Percentiles rank a stretch among this genome's conserved stretches.
These are phyloP conservation scores for Pammene fasciana DNA, from an alignment of 2,888 invertebrate species.

Conservation along the genomic window DNA sequence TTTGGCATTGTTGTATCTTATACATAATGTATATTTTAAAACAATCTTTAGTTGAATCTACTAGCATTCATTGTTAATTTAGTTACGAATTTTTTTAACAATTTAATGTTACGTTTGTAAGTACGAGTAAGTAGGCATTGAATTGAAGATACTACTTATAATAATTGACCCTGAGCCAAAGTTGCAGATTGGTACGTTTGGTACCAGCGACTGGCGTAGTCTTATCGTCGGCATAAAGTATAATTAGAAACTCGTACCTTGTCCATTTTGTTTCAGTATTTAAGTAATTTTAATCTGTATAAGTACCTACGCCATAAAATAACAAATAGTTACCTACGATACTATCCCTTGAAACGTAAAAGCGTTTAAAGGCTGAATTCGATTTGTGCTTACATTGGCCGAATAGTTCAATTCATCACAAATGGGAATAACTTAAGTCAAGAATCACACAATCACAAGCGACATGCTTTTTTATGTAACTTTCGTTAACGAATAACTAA, in stretches of 20 bases:
- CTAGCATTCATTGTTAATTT: not conserved
- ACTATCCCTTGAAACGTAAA: not conserved
- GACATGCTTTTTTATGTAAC: not conserved
- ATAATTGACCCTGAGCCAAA: conserved; percentile 27
- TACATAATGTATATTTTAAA: not conserved
- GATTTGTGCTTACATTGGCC: conserved; percentile 9
- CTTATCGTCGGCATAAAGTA: no score
- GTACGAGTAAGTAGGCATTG: no score
- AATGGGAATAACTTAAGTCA: not conserved
- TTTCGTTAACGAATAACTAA: not conserved
- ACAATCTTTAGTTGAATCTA: not conserved
- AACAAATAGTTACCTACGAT: no score
- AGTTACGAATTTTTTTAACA: no score
- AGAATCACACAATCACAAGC: conserved; percentile 3
- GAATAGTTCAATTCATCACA: not conserved
- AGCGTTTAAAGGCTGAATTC: not conserved
- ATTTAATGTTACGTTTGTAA: no score
- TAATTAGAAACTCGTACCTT: no score
- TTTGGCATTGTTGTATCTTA: conserved; percentile 12
- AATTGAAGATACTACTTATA: not conserved
- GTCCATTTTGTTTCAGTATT: no score
- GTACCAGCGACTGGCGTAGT: no score
- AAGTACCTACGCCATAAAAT: no score
- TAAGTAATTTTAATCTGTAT: no score
- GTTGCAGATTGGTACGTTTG: not conserved